Conservation (phyloP, 2,797 vertebrate species). For the Sebastes glaucus region DNA sequence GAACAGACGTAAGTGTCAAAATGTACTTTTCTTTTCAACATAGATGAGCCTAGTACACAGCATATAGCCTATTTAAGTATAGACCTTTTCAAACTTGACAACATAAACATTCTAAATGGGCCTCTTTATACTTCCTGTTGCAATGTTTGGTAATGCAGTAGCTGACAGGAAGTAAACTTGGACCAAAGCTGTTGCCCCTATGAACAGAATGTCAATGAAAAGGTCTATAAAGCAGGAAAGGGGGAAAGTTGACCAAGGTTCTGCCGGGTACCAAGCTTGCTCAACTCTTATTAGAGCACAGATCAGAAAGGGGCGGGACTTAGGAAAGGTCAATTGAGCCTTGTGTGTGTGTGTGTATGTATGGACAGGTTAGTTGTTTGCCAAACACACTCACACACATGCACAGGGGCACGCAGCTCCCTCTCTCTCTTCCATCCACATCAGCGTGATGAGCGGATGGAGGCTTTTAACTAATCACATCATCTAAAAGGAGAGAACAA, state of each 20-base stretch:
- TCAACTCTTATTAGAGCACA: not conserved
- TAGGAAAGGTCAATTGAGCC: no score
- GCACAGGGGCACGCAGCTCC: not conserved
- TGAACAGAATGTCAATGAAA: no score
- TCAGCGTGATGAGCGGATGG: slow-evolving; percentile 41
- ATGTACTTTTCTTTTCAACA: no score
- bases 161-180: no score
- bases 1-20: not conserved
- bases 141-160: no score
- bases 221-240: not conserved
- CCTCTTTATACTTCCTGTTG: no score
- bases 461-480: slow-evolving; percentile 72
- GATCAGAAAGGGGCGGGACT: not conserved
- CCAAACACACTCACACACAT: slow-evolving; percentile 4
- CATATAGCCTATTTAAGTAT: no score
- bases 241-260: not conserved
- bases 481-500: slow-evolving; percentile 46
- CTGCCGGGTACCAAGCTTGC: not conserved
- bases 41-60: no score
- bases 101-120: not conserved
- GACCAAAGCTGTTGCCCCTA: no score
- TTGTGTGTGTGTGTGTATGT: not conserved
- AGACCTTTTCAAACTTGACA: no score
- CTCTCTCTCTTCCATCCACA: slow-evolving; percentile 25
- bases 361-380: not conserved